Percentiles rank a stretch among this genome's conserved stretches.
These are phyloP conservation scores for Dicerorhinus sumatrensis DNA, from an alignment of 2,113 vertebrate genomes.

Conservation along the genomic window DNA sequence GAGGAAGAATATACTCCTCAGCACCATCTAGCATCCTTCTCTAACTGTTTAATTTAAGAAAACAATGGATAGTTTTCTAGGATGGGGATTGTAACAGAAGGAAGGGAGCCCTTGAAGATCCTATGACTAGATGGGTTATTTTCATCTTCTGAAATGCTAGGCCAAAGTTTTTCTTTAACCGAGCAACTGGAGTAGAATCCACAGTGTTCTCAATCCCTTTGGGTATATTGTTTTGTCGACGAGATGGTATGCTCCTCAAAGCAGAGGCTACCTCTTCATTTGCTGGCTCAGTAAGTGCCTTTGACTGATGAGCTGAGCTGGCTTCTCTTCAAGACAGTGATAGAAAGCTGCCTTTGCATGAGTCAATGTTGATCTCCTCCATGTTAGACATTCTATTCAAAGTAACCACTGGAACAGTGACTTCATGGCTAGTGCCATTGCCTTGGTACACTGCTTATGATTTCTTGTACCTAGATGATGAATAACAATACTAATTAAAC, in stretches of 20 bases:
- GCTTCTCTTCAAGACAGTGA: not conserved
- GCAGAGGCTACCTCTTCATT: not conserved
- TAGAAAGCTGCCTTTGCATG: not conserved
- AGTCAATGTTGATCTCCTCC: not conserved
- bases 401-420: not conserved
- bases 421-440: not conserved
- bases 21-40: not conserved
- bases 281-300: not conserved
- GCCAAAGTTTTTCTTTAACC: not conserved
- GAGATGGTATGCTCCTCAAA: not conserved
- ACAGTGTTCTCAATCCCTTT: not conserved
- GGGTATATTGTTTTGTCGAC: not conserved
- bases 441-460: not conserved
- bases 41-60: not conserved
- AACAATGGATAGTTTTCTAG: not conserved
- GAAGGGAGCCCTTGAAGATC: not conserved
- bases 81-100: not conserved
- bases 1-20: not conserved
- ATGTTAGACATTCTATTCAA: not conserved
- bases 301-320: not conserved
- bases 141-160: not conserved
- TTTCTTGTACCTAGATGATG: not conserved
- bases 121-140: not conserved
- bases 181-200: not conserved
- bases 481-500: not conserved